Percentiles rank a stretch among this genome's conserved stretches.
Evolutionary conservation across 1,140 invertebrate species (phyloP).

Genomic region (Probaryconus sp.): DNA sequence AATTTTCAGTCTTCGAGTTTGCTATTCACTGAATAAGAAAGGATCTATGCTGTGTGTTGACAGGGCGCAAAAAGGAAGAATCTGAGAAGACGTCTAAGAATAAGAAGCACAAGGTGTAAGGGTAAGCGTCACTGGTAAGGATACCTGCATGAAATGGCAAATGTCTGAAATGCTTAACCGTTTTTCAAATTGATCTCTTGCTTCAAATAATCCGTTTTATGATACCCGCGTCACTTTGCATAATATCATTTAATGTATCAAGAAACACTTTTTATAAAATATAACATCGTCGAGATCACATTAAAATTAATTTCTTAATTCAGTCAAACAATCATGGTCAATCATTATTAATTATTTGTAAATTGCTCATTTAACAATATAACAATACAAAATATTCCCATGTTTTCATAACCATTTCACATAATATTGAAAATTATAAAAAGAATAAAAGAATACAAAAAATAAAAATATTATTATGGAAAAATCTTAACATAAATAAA

Average conservation of each 20-base stretch:
- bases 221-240: constrained; percentile 26
- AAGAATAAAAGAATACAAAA: too few relatives aligned
- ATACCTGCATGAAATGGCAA: constrained; percentile 55
- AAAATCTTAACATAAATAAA: constrained; percentile 35
- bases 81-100: constrained; percentile 34
- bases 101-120: constrained; percentile 36
- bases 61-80: constrained; percentile 23
- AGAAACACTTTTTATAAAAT: not conserved
- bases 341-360: too few relatives aligned
- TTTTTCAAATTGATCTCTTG: constrained; percentile 39
- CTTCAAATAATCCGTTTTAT: constrained; percentile 46
- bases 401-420: too few relatives aligned
- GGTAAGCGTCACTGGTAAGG: constrained; percentile 19
- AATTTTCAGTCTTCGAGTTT: constrained; percentile 64
- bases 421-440: too few relatives aligned
- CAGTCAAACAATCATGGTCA: too few relatives aligned
- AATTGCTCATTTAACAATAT: too few relatives aligned
- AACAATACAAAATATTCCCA: too few relatives aligned
- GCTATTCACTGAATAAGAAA: constrained; percentile 29
- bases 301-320: too few relatives aligned
- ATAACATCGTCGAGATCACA: too few relatives aligned
- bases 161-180: constrained; percentile 17
- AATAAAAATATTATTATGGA: constrained; percentile 19
- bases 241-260: constrained; percentile 11
- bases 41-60: constrained; percentile 19